These are phyloP conservation scores for Oryzias celebensis DNA, from an alignment of 2,113 vertebrate species.

Conservation along the genomic window DNA sequence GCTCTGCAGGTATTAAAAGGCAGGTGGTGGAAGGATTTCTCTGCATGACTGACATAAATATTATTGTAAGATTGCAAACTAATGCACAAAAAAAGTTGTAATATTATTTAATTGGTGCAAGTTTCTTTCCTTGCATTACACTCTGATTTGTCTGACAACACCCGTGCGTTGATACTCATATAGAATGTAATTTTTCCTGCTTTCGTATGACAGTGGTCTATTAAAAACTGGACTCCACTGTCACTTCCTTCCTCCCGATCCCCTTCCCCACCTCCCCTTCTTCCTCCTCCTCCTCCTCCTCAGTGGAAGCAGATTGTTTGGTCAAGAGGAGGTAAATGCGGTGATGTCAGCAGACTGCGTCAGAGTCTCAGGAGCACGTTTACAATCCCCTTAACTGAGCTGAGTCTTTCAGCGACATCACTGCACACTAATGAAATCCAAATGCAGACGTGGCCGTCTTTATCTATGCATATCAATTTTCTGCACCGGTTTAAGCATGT, in stretches of 20 bases:
- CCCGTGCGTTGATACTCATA: slow-evolving; percentile 1
- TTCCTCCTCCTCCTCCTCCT: slow-evolving; percentile 5
- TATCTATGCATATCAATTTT: slow-evolving; percentile 38
- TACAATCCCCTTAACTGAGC: slow-evolving; percentile 53
- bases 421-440: slow-evolving; percentile 50
- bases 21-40: slow-evolving; percentile 28
- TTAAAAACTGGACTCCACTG: slow-evolving; percentile 6
- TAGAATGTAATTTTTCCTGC: slow-evolving; percentile 1
- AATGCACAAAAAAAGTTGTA: too few relatives aligned
- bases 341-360: slow-evolving; percentile 75
- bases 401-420: slow-evolving; percentile 50
- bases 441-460: slow-evolving; percentile 19
- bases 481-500: slow-evolving; percentile 3
- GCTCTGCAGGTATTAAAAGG: slow-evolving; percentile 26
- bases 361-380: slow-evolving; percentile 61
- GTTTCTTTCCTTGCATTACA: background rate
- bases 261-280: background rate
- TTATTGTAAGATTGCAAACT: background rate
- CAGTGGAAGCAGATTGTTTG: slow-evolving; percentile 42
- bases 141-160: background rate
- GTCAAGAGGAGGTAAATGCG: slow-evolving; percentile 51
- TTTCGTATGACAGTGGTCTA: background rate
- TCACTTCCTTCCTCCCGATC: slow-evolving; percentile 5
- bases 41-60: slow-evolving; percentile 39
- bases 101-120: slow-evolving; percentile 2